These are phyloP conservation scores for Sarcophaga carnaria DNA, from an alignment of 2,888 invertebrate species.

Conservation along the genomic window DNA sequence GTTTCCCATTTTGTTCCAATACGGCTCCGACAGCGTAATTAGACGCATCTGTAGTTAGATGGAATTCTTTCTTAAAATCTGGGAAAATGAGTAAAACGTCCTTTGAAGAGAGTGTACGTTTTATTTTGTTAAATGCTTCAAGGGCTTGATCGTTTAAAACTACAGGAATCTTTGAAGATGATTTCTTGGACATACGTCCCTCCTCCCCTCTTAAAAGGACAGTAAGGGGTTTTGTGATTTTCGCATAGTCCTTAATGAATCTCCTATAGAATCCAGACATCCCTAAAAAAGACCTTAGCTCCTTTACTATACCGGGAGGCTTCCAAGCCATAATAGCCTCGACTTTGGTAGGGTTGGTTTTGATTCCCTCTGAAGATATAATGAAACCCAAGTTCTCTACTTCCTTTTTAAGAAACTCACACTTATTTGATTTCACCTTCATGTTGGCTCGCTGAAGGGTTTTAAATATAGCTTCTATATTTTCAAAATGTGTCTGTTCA, in stretches of 20 bases:
- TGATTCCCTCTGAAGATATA: constrained; percentile 43
- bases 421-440: constrained; percentile 56
- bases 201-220: constrained; percentile 53
- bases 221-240: constrained; percentile 56
- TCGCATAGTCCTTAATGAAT: constrained; percentile 17
- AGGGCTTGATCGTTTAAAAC: constrained; percentile 18
- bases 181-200: constrained; percentile 50
- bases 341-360: constrained; percentile 42
- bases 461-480: constrained; percentile 23
- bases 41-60: constrained; percentile 63
- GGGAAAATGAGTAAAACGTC: constrained; percentile 54
- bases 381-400: constrained; percentile 54
- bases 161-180: constrained; percentile 30
- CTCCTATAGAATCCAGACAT: constrained; percentile 44
- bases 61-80: constrained; percentile 54
- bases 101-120: constrained; percentile 47
- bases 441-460: constrained; percentile 41
- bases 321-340: constrained; percentile 20
- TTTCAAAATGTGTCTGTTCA: neutral
- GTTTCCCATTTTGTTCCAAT: neutral
- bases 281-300: too few species aligned
- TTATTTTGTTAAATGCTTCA: constrained; percentile 52
- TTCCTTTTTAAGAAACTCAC: constrained; percentile 53
- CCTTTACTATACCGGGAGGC: too few species aligned
- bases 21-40: constrained; percentile 58